phyloP scores from a whole-genome alignment of 2,888 invertebrate genomes.

The Pogonocherus hispidulus region DNA sequence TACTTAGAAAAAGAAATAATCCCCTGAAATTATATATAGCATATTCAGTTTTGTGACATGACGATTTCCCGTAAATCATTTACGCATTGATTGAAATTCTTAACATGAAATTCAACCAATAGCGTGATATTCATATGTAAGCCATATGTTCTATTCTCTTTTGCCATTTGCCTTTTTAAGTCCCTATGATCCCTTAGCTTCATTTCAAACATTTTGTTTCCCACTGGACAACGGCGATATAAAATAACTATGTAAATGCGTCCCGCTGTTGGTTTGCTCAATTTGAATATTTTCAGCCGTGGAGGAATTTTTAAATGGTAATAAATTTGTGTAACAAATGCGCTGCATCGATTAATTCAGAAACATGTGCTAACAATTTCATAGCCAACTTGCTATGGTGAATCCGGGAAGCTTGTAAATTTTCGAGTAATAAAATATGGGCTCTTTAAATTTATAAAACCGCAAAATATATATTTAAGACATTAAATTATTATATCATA shows the following conservation, averaged over 20 bases:
- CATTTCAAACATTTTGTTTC: background rate
- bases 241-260: slow-evolving; percentile 2
- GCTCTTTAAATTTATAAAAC: background rate
- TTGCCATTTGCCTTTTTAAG: background rate
- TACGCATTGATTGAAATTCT: too few species aligned
- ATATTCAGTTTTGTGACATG: too few species aligned
- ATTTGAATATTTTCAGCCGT: slow-evolving; percentile 6
- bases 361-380: slow-evolving; percentile 4
- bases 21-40: too few species aligned
- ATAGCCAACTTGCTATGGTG: background rate
- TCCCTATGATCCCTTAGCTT: background rate
- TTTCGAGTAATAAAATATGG: slow-evolving; percentile 1
- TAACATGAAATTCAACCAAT: background rate
- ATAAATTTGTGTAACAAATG: slow-evolving; percentile 6
- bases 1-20: too few species aligned
- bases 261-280: background rate
- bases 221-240: background rate
- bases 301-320: slow-evolving; percentile 3
- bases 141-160: background rate
- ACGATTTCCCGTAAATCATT: too few species aligned
- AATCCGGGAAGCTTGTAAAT: background rate
- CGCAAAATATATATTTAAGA: background rate
- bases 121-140: background rate
- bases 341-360: slow-evolving; percentile 2
- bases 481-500: background rate